Conservation (phyloP, 2,888 invertebrate genomes). For the Plusia festucae region DNA sequence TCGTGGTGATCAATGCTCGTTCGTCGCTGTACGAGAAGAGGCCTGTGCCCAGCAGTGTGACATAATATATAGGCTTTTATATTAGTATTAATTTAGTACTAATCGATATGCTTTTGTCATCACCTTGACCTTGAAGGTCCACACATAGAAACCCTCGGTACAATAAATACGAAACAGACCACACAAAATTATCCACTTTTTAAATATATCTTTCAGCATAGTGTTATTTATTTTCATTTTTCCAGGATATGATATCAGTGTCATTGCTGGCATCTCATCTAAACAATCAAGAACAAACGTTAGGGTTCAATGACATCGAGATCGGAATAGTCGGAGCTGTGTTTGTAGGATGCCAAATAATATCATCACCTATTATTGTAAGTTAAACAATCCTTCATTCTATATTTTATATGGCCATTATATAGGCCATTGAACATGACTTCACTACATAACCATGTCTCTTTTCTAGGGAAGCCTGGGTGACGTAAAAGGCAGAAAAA, state of each 20-base stretch:
- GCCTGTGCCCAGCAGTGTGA: no score
- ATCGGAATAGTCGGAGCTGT: constrained; percentile 31
- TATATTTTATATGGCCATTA: no score
- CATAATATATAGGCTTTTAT: no score
- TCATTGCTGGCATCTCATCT: constrained; percentile 33
- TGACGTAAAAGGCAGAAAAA: constrained; percentile 87
- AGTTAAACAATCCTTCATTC: neutral
- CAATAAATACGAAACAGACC: no score
- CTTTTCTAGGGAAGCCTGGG: constrained; percentile 87
- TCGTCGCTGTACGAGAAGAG: no score
- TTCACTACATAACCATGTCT: neutral
- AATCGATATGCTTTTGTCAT: no score
- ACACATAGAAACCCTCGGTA: no score
- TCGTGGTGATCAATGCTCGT: no score
- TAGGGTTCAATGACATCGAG: constrained; percentile 39
- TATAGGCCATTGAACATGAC: neutral
- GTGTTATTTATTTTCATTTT: constrained; percentile 66
- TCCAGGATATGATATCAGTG: constrained; percentile 87
- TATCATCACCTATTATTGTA: constrained; percentile 38
- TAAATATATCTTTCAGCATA: constrained; percentile 73
- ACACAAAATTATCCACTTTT: no score
- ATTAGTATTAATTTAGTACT: no score
- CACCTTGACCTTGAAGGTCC: no score
- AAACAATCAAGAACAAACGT: constrained; percentile 16
- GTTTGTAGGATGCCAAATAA: constrained; percentile 27